Evolutionary conservation across 2,888 invertebrate genomes (phyloP), one percentile per base, ranked within the genome.

Genomic region (Drosophila paranaensis): DNA sequence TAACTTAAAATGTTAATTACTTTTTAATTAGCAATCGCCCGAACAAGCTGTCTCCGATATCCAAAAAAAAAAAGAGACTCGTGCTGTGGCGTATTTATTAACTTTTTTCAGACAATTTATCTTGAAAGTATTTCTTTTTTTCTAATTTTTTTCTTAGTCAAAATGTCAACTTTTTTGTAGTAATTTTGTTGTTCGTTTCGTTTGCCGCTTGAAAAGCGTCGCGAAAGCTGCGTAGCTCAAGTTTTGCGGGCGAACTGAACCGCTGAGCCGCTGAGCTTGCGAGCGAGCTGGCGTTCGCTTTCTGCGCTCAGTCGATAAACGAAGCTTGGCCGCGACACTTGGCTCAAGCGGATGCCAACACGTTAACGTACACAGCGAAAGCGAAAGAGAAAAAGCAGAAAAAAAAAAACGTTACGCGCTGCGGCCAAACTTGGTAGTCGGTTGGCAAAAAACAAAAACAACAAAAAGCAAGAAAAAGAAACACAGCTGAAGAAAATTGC

Each of bases 261-360:
- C 48, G 39, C 25, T 53, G 63, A 86, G 90, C 86, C 48, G 39
- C 25, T 53, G 63, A 86, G 86, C 86, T 86, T 89, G 88, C 90
- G 77, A 89, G 88, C 77, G 72, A 64, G 61, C 60, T 60, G 61
- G 48, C 63, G 53, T 55, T 51, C 56, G 54, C 46, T 63, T 67
- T 73, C 57, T 61, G 71, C 69, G 80, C 71, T 90, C 90, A 90
- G 91, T 90, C 90, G 84, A 77, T 70, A 82, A 82, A 86, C 84
- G 88, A 71, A 88, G 87, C 91, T 90, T 84, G 91, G 71, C 74
- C 91, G 82, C 88, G 77, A 77, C 74, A 90, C 86, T 88, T 85
- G 87, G 63, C 70, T 84, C 64, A 77, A 82, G 90, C 90, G 90
- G 81, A 79, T 70, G 62, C 75, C 66, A 48, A 35, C 60, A 58